phyloP scores from a whole-genome alignment of 2,797 vertebrate species.

The Gymnocypris eckloni region DNA sequence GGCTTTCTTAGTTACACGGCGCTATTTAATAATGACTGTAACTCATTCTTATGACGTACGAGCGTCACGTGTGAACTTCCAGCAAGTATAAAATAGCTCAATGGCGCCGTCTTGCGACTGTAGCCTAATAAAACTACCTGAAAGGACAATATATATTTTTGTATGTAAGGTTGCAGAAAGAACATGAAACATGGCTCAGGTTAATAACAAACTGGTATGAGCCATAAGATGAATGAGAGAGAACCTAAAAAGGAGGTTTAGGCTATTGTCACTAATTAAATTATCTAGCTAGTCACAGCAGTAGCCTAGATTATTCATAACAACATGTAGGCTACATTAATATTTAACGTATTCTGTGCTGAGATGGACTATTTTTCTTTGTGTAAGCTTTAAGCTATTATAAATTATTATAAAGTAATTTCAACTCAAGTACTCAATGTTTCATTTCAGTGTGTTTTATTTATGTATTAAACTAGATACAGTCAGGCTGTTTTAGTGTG shows the following conservation, averaged over 20 bases:
- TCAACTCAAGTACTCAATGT: not conserved
- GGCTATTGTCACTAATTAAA: not conserved
- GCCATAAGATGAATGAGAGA: not conserved
- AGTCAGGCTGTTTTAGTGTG: not conserved
- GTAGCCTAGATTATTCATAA: not conserved
- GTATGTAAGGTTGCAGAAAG: not conserved
- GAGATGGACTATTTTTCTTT: not conserved
- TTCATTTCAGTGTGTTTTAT: not conserved
- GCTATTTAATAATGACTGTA: not conserved
- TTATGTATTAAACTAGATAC: not conserved
- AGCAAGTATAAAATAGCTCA: not conserved
- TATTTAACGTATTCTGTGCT: not conserved
- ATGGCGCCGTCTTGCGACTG: not conserved
- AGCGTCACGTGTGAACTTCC: not conserved
- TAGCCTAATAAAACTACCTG: not conserved
- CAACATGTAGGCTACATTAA: not conserved
- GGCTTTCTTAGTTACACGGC: not conserved
- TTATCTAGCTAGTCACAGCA: not conserved
- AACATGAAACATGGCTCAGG: too few species aligned
- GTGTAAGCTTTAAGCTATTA: not conserved
- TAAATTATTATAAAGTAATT: not conserved
- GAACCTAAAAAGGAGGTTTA: not conserved
- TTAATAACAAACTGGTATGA: not conserved
- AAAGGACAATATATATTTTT: not conserved
- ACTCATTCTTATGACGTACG: not conserved